Evolutionary conservation across 2,797 vertebrate species (phyloP).

Genomic region (Hoplostethus mediterraneus): DNA sequence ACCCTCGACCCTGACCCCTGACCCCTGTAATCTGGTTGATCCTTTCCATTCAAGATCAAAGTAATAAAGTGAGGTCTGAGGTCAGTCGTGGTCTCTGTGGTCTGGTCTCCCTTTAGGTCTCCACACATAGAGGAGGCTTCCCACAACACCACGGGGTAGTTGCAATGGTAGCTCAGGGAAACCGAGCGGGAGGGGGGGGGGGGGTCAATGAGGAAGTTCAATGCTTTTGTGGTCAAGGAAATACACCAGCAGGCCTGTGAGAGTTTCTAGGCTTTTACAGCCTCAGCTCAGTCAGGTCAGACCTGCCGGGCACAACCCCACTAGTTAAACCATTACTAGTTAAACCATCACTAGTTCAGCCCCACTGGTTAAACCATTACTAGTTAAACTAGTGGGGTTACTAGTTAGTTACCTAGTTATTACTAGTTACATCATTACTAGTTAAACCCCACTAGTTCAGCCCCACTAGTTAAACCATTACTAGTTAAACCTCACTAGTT

Average conservation of each 20-base stretch:
- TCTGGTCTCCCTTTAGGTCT: slow-evolving; percentile 18
- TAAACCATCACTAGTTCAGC: no score
- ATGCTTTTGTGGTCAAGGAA: slow-evolving; percentile 57
- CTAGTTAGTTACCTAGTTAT: no score
- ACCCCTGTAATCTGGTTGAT: slow-evolving; percentile 30
- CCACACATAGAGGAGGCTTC: slow-evolving; percentile 6
- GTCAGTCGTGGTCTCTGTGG: slow-evolving; percentile 10
- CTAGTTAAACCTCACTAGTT: no score
- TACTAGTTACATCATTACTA: no score
- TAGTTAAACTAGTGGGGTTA: no score
- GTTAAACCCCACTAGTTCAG: neutral
- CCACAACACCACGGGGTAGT: neutral
- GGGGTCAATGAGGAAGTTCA: slow-evolving; percentile 51
- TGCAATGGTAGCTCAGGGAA: neutral
- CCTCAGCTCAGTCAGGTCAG: neutral
- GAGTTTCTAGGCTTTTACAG: slow-evolving; percentile 33
- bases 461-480: neutral
- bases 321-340: no score
- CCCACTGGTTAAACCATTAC: no score
- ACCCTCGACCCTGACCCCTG: slow-evolving; percentile 26
- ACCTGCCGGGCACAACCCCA: neutral
- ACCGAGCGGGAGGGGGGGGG: no score
- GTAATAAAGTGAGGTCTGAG: neutral
- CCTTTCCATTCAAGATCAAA: slow-evolving; percentile 30
- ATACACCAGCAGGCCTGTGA: slow-evolving; percentile 31